Evolutionary conservation across 37 sponge, comb jelly and placozoan species (phyloP), one percentile per base, ranked within the genome.

Genomic region (Hexactinellida sp.): DNA sequence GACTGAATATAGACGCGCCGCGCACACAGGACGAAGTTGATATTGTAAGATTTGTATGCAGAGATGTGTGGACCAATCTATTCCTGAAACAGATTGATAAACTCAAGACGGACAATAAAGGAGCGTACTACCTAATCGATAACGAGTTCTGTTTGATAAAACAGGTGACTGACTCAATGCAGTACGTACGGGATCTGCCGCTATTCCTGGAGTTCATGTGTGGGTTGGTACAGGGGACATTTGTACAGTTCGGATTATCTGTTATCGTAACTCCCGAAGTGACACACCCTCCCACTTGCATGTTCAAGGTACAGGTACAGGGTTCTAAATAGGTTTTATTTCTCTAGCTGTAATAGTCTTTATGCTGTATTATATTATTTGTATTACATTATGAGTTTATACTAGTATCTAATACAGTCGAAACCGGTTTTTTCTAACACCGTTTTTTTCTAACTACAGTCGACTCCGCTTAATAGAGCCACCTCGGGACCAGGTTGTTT

Each of bases 21-120:
- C 86, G 92, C 0, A 92, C 92, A 82, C 90, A 89, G 87, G 92
- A 87, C 36, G 94, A 94, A 83, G 83, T 94, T 24, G 94, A 94
- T 38, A 89, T 90, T 23, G 84, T 94, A 38, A 76, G 88, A n/a
- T 94, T 94, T 84, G 83, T 94, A 39, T 94, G 95, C 84, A 92
- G 91, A 87, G 88, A 92, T 36, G 91, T 94, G 84, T 94, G 95
- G 95, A 21, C 84, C 25, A 83, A 84, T 0, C 39, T 86, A n/a
- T 94, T 88, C 86, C 90, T 89, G 82, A 94, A 94, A 38, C 93
- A 89, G 28, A 86, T 94, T 19, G 95, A 94, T 85, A 92, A 94
- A 87, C 85, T 94, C 23, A 90, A 90, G 37, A 94, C 95, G 0
- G 92, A 94, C 71, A 92, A 94, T 63, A 91, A 92, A 86, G 95